These are phyloP conservation scores for Phylloscopus trochilus DNA, from an alignment of 2,113 vertebrate species.

Conservation along the genomic window DNA sequence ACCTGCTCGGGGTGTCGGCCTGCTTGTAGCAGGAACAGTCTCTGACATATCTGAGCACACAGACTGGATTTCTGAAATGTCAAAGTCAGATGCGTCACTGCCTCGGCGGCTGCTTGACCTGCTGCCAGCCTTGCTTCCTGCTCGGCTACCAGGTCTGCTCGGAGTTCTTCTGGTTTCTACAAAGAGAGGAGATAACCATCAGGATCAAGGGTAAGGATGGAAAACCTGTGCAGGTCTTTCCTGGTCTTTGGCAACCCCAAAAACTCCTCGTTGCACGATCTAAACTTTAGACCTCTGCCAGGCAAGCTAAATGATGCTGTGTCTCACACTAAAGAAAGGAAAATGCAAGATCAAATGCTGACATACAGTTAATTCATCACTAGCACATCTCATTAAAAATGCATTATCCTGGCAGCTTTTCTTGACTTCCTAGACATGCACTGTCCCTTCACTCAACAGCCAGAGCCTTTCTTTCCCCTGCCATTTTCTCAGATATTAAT, in stretches of 20 bases:
- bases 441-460: background rate
- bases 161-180: conserved; percentile 82
- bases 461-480: background rate
- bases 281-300: background rate
- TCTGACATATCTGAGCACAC: conserved; percentile 92
- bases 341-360: background rate
- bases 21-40: conserved; percentile 79
- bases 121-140: conserved; percentile 95
- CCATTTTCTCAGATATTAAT: background rate
- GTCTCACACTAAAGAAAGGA: background rate
- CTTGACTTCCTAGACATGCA: background rate
- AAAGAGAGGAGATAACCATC: background rate
- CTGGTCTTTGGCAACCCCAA: background rate
- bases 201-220: background rate
- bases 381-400: background rate
- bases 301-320: background rate
- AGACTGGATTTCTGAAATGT: conserved; percentile 98
- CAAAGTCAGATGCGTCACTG: conserved; percentile 97
- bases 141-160: conserved; percentile 84
- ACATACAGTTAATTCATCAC: background rate
- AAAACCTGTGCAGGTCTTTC: background rate
- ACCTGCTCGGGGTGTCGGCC: conserved; percentile 80
- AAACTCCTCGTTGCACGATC: background rate
- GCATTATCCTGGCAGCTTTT: background rate
- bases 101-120: conserved; percentile 93